Evolutionary conservation across 2,113 vertebrate species (phyloP).

Genomic region (Eclectus roratus): DNA sequence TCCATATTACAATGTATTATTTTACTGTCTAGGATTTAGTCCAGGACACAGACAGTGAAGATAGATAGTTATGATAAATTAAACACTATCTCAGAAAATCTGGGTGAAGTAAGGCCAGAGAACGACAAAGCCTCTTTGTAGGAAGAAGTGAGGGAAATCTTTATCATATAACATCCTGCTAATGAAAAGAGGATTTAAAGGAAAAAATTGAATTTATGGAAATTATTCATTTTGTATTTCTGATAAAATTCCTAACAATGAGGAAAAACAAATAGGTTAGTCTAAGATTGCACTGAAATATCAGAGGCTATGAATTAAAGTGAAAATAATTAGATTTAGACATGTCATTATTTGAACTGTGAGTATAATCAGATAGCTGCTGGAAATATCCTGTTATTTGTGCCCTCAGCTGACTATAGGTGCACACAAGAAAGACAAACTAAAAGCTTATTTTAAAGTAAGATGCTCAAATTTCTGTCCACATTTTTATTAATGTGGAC

Average conservation of each 20-base stretch:
- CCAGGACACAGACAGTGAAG: not conserved
- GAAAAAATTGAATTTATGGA: not conserved
- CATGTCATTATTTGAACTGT: conserved; percentile 1
- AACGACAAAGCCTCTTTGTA: not conserved
- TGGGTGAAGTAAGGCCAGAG: not conserved
- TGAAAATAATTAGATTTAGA: conserved; percentile 26
- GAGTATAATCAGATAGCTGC: not conserved
- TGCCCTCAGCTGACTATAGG: not conserved
- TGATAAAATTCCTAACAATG: not conserved
- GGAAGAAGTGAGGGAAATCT: not conserved
- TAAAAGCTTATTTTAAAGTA: not conserved
- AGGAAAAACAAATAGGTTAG: not conserved
- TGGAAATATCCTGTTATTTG: not conserved
- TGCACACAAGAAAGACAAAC: not conserved
- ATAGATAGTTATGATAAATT: not conserved
- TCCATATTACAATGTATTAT: not conserved
- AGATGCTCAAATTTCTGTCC: not conserved
- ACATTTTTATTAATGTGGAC: not conserved
- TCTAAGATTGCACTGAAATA: not conserved
- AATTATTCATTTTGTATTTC: not conserved
- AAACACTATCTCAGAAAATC: not conserved
- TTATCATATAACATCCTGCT: not conserved
- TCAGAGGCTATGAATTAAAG: conserved; percentile 3
- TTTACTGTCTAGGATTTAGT: not conserved
- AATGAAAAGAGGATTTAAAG: not conserved